phyloP scores from a whole-genome alignment of 2,113 vertebrate species.

The Eublepharis macularius region DNA sequence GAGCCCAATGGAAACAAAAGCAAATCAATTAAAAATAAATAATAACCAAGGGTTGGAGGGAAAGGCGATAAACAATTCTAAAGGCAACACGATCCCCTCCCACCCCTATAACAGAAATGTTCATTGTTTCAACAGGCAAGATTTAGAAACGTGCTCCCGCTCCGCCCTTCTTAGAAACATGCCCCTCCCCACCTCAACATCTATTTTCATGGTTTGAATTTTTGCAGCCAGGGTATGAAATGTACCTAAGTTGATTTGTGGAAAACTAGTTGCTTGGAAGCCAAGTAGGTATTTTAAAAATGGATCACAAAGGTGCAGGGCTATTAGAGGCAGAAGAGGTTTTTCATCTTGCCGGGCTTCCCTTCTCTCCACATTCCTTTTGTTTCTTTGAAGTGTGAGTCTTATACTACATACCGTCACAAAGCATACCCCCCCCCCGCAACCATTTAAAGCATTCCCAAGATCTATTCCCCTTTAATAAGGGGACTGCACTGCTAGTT shows the following conservation, averaged over 20 bases:
- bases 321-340: slow-evolving; percentile 5
- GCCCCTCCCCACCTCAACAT: no score
- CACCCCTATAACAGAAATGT: slow-evolving; percentile 12
- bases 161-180: neutral
- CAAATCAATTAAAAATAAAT: neutral
- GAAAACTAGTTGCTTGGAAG: neutral
- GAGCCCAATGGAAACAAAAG: neutral
- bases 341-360: slow-evolving; percentile 11
- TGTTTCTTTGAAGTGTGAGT: slow-evolving; percentile 14
- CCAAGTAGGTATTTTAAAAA: slow-evolving; percentile 24
- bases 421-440: neutral
- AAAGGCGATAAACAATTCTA: slow-evolving; percentile 19
- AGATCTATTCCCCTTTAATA: slow-evolving; percentile 22
- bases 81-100: neutral
- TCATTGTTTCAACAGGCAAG: slow-evolving; percentile 22
- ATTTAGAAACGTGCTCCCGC: slow-evolving; percentile 1
- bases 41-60: neutral
- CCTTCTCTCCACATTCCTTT: neutral
- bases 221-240: neutral
- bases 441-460: slow-evolving; percentile 20
- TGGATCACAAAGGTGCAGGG: neutral
- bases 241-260: neutral
- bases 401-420: neutral
- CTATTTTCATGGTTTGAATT: neutral
- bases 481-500: neutral